phyloP scores from a whole-genome alignment of 2,113 vertebrate species.

The Gasterosteus aculeatus region DNA sequence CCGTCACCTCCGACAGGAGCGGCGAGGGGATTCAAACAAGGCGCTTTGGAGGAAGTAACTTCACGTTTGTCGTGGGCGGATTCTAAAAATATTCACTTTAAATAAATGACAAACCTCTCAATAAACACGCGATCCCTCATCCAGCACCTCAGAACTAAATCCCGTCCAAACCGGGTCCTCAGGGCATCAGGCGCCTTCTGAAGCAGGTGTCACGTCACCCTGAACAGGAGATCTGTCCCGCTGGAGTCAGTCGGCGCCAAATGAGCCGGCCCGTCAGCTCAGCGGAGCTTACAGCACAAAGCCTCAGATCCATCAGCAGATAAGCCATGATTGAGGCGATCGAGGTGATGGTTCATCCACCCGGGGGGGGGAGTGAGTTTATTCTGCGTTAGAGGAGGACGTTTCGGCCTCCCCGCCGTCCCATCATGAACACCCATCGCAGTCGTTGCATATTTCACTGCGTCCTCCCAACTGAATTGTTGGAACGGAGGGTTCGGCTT shows the following conservation, averaged over 20 bases:
- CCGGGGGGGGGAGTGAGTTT: background rate
- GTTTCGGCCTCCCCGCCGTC: no score
- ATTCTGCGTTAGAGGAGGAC: background rate
- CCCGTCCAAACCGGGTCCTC: background rate
- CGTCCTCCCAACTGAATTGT: background rate
- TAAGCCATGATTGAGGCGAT: background rate
- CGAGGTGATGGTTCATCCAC: background rate
- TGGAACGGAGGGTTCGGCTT: background rate
- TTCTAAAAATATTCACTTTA: no score
- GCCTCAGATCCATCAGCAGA: slow-evolving; percentile 2
- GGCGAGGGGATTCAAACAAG: slow-evolving; percentile 34
- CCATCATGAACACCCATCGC: background rate
- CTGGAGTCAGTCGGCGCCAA: background rate
- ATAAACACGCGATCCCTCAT: background rate
- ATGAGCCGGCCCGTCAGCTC: slow-evolving; percentile 10
- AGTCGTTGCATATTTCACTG: background rate
- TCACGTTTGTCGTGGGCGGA: background rate
- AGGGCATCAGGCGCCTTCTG: background rate
- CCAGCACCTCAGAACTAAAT: background rate
- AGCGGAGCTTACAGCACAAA: background rate
- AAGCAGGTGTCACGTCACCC: background rate
- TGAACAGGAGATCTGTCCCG: slow-evolving; percentile 4
- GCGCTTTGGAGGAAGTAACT: slow-evolving; percentile 16
- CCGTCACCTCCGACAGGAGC: slow-evolving; percentile 39
- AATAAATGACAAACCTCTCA: background rate